phyloP scores from a whole-genome alignment of 2,888 invertebrate genomes.

The Clanis bilineata region DNA sequence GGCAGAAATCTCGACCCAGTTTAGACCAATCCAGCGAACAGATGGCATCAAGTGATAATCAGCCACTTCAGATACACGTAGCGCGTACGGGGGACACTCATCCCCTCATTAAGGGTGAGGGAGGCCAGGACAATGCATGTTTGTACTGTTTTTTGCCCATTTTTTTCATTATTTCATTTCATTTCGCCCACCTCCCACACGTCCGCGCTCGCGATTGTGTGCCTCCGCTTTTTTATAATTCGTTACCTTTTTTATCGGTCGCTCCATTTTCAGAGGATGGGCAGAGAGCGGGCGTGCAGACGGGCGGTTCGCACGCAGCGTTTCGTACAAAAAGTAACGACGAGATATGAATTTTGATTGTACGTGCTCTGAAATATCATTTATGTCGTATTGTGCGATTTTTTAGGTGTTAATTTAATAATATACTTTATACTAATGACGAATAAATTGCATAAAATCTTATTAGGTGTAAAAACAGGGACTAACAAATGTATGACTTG shows the following conservation, averaged over 20 bases:
- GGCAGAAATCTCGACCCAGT: constrained; percentile 14
- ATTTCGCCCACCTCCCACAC: constrained; percentile 80
- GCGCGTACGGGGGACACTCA: constrained; percentile 49
- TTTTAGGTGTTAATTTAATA: background rate
- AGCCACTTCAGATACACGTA: constrained; percentile 69
- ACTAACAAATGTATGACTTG: too few relatives aligned
- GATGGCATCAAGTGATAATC: constrained; percentile 80
- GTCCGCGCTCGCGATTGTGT: constrained; percentile 80
- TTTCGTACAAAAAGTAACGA: constrained; percentile 20
- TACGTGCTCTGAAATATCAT: background rate
- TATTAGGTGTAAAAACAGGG: too few relatives aligned
- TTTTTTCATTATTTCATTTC: constrained; percentile 83
- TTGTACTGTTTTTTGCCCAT: constrained; percentile 82
- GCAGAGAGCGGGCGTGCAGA: constrained; percentile 48
- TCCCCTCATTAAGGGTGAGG: constrained; percentile 75
- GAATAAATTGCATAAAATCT: background rate
- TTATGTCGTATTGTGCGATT: background rate
- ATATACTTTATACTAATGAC: background rate
- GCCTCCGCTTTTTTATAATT: constrained; percentile 81
- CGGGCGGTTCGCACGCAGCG: constrained; percentile 49
- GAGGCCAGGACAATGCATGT: constrained; percentile 79
- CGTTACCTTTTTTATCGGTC: constrained; percentile 82
- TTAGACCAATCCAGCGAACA: constrained; percentile 31
- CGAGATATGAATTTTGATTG: constrained; percentile 18
- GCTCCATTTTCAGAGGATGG: constrained; percentile 81